Evolutionary conservation across 53 echinoderm and acorn worm genomes (phyloP), one percentile per base, ranked within the genome.

Genomic region (Stichopus horrens): DNA sequence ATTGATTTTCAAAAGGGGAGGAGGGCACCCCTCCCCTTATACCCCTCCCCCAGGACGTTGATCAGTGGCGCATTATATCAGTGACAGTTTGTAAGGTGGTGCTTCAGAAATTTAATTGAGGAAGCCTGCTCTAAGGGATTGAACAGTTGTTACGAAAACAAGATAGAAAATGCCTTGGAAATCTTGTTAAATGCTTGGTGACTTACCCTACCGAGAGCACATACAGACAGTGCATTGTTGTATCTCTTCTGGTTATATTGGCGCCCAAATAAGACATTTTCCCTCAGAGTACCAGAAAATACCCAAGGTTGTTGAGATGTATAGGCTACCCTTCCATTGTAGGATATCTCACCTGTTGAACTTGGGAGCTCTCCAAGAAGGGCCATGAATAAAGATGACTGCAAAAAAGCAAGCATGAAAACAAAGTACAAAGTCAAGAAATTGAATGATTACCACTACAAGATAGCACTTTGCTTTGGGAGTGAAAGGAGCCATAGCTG

Each of bases 321-420:
- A 89, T 96, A 96, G 53, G 91, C 96, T 7, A 95, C 59, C 52
- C 57, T 89, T 1, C 92, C 95, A 16, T 58, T 74, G 20, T 95
- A 4, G 23, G 76, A 22, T 10, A 93, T 76, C 7, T 91, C 88
- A 59, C 96, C 96, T 22, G 93, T 81, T 58, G 86, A 63, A 8
- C 86, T 86, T 13, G 96, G 96, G 0, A 96, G 90, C 92, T 96
- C 96, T 37, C 93, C 92, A 59, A 96, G 91, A 16, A 96, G 74
- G 1, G 95, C 96, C 96, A 96, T 95, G 88, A 95, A 90, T 1
- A 96, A 90, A 56, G 96, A 95, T 5, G 96, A 96, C 96, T 96
- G 90, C 7, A 75, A 87, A n/a, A 8, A 53, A 74, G n/a, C 10
- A 0, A 19, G 21, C 13, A 75, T 22, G 66, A 67, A 4, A 76